Percentiles rank a stretch among this genome's conserved stretches.
Conservation (phyloP, 2,888 invertebrate genomes). For the Frankliniella fusca region DNA sequence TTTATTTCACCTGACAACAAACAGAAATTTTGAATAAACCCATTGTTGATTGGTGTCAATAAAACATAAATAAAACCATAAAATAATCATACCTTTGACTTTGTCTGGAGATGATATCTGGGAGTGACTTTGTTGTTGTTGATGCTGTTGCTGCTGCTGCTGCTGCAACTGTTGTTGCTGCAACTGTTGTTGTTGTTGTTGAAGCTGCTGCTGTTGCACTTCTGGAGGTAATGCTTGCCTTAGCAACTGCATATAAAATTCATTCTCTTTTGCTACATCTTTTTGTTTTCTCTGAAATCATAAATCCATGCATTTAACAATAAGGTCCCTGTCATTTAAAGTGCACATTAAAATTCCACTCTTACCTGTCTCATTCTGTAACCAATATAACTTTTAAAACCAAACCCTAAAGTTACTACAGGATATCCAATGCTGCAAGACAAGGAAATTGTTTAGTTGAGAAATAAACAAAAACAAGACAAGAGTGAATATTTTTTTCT, state of each 20-base stretch:
- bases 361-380: slow-evolving; percentile 75
- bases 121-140: slow-evolving; percentile 39
- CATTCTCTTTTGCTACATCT: slow-evolving; percentile 91
- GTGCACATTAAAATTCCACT: slow-evolving; percentile 25
- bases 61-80: slow-evolving; percentile 27
- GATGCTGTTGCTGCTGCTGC: not conserved
- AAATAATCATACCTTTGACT: slow-evolving; percentile 47
- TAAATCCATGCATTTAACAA: slow-evolving; percentile 17
- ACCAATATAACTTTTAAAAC: slow-evolving; percentile 88
- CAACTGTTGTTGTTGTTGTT: slow-evolving; percentile 24
- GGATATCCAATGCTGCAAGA: slow-evolving; percentile 81
- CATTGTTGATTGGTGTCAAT: too few relatives aligned
- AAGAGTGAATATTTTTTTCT: slow-evolving; percentile 17
- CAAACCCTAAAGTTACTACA: slow-evolving; percentile 91
- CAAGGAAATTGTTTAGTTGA: slow-evolving; percentile 37
- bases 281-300: slow-evolving; percentile 73
- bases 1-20: not conserved
- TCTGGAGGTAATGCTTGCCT: slow-evolving; percentile 82
- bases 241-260: slow-evolving; percentile 88
- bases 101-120: slow-evolving; percentile 51
- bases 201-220: slow-evolving; percentile 45
- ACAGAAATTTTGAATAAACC: not conserved
- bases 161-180: slow-evolving; percentile 17
- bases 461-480: slow-evolving; percentile 19
- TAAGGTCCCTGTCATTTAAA: too few relatives aligned